A percentile compares a stretch with the other conserved stretches of the same genome.
These are phyloP conservation scores for Dasyurus viverrinus DNA, from an alignment of 2,113 vertebrate species.

Conservation along the genomic window DNA sequence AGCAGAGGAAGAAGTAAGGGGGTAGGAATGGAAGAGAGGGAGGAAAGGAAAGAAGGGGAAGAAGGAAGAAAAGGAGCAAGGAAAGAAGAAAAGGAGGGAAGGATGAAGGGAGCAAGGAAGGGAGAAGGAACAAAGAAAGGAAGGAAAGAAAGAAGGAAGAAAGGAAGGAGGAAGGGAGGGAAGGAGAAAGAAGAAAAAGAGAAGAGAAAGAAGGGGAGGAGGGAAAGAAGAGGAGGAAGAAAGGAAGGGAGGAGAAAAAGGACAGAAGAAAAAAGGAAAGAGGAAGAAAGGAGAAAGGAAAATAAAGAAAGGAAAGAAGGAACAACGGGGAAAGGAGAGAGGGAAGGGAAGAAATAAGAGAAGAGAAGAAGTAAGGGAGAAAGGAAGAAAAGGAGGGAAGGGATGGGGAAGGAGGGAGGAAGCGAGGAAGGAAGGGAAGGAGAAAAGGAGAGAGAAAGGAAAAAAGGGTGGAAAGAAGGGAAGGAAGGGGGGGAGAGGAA, in stretches of 20 bases:
- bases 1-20: no score
- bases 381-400: neutral
- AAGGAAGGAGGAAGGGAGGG: accelerated
- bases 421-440: neutral
- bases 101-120: neutral
- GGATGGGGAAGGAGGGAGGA: no score
- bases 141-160: neutral
- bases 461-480: no score
- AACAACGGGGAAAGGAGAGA: neutral
- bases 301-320: no score
- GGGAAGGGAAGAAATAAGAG: no score
- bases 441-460: neutral
- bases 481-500: neutral
- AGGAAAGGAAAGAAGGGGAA: no score
- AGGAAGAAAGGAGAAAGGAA: accelerated
- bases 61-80: neutral
- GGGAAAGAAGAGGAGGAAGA: no score
- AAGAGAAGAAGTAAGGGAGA: neutral
- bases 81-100: neutral
- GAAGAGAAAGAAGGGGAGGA: neutral
- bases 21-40: no score
- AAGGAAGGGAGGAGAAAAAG: no score
- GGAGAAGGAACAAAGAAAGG: no score
- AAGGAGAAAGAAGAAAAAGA: no score
- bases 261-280: no score